These are phyloP conservation scores for Stylophora pistillata DNA, from an alignment of 64 coral and sea anemone genomes.

Conservation along the genomic window DNA sequence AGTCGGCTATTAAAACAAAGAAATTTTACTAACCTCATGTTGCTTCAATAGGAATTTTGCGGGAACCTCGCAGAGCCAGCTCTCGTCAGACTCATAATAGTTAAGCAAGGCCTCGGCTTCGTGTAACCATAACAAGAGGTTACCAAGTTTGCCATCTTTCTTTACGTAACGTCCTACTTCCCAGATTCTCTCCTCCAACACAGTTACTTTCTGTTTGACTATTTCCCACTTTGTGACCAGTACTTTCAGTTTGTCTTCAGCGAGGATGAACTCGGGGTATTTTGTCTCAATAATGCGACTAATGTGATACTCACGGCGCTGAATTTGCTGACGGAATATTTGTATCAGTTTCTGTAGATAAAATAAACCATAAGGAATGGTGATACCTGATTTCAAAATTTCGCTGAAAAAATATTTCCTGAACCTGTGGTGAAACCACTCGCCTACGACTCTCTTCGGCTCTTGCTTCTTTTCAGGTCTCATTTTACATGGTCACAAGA, in stretches of 20 bases:
- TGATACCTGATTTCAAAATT: neutral
- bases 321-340: constrained; percentile 78
- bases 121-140: constrained; percentile 88
- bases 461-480: no score
- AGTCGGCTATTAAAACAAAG: neutral
- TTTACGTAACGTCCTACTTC: constrained; percentile 50
- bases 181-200: constrained; percentile 82
- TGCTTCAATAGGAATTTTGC: constrained; percentile 79
- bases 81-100: constrained; percentile 59
- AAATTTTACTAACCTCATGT: constrained; percentile 66
- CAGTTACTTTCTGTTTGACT: constrained; percentile 77
- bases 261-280: constrained; percentile 52
- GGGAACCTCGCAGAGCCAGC: constrained; percentile 59
- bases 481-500: no score
- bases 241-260: constrained; percentile 80
- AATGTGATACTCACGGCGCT: constrained; percentile 75
- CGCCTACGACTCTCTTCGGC: no score
- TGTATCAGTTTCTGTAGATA: constrained; percentile 58
- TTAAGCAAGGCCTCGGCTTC: constrained; percentile 82
- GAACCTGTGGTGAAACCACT: no score
- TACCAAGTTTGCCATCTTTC: constrained; percentile 63
- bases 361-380: neutral
- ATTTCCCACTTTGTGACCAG: constrained; percentile 83
- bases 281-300: constrained; percentile 56
- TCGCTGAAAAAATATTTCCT: neutral